These are phyloP conservation scores for Tolypeutes matacus DNA, from an alignment of 2,797 vertebrate species.

Conservation along the genomic window DNA sequence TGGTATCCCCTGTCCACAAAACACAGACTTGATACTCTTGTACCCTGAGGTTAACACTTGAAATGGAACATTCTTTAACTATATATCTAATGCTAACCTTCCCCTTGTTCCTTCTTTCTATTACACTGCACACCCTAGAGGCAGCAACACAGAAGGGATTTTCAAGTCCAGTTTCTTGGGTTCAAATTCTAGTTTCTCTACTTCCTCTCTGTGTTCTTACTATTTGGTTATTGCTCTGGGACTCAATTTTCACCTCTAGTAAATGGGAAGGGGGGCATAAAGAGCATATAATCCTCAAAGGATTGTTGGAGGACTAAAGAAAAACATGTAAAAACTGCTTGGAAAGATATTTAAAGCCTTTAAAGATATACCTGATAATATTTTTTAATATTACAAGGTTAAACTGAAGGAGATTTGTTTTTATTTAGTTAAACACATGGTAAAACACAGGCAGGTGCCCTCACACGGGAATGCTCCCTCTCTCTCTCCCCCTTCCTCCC, in stretches of 20 bases:
- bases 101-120: background rate
- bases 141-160: accelerated
- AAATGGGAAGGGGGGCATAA: background rate
- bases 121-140: background rate
- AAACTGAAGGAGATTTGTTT: conserved; percentile 10
- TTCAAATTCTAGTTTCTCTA: background rate
- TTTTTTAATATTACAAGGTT: background rate
- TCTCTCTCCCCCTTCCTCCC: too few relatives aligned
- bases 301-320: background rate
- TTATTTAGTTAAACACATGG: background rate
- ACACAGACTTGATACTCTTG: too few relatives aligned
- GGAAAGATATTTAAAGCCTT: background rate
- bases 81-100: background rate
- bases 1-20: background rate
- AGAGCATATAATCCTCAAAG: background rate
- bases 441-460: background rate
- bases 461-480: background rate
- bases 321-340: background rate
- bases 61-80: background rate
- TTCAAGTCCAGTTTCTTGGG: background rate
- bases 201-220: background rate
- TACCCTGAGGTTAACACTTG: background rate
- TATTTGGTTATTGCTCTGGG: background rate
- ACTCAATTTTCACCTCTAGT: background rate
- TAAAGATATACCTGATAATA: background rate